phyloP scores from a whole-genome alignment of 2,888 invertebrate genomes.

The Erebia palarica region DNA sequence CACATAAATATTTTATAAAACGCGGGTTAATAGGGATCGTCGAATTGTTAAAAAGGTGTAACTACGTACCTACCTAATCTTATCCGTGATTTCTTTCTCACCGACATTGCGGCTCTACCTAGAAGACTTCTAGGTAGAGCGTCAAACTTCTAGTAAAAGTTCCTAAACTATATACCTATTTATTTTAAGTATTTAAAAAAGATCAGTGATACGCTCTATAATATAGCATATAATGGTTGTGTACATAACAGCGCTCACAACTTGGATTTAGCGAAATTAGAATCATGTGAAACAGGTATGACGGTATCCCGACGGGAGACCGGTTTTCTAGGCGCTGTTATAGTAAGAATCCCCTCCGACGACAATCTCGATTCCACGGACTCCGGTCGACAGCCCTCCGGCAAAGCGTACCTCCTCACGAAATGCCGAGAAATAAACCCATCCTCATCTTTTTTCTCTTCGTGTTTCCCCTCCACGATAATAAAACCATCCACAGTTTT shows the following conservation, averaged over 20 bases:
- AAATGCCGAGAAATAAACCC: conserved; percentile 63
- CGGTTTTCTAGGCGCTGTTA: conserved; percentile 52
- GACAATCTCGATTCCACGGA: conserved; percentile 58
- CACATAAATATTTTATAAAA: no score
- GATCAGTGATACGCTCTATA: no score
- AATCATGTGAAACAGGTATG: conserved; percentile 60
- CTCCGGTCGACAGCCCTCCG: conserved; percentile 57
- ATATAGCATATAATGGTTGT: neutral
- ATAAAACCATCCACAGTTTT: conserved; percentile 50
- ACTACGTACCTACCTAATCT: no score
- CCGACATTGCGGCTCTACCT: no score
- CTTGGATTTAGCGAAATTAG: conserved; percentile 52
- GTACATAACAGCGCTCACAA: conserved; percentile 44
- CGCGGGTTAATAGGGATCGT: no score
- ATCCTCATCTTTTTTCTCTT: conserved; percentile 63
- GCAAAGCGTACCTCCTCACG: conserved; percentile 57
- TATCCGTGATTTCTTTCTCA: no score
- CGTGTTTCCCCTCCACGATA: conserved; percentile 63
- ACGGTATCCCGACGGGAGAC: conserved; percentile 54
- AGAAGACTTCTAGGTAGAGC: no score
- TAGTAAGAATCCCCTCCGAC: conserved; percentile 56
- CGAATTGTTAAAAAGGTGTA: no score
- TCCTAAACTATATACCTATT: no score
- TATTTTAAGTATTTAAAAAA: no score
- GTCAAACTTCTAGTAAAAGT: no score